Base-by-base conservation (phyloP, 2,888 invertebrate genomes). In the Blastobasis adustella region DNA sequence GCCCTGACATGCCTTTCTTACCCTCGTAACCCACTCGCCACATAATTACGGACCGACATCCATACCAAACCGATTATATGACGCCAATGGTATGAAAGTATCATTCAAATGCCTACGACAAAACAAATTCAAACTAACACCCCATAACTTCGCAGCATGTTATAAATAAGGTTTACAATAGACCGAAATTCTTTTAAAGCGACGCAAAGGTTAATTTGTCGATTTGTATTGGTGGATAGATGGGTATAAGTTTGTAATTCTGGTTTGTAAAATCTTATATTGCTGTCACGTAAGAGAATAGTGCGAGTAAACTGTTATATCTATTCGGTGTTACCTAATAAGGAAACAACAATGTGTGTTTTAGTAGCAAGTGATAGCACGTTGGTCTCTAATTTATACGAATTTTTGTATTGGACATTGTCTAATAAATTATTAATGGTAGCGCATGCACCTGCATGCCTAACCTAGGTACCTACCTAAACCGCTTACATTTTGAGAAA, bases 11-110 rank as follows among this genome's bases (percentile, higher is more conserved):
- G 67, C 74, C 73, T 69, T 62, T 60, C 58, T 56, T 76, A 79
- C 72, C 78, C 79, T 68, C 62, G 58, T 83, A 71, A 83, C 84
- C 82, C 65, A 82, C 76, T 73, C 57, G 56, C 60, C 65, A 71
- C 76, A 76, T 79, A 79, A 78, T 71, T 75, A 78, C 75, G 69
- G 68, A 74, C 73, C 66, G 71, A 65, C 65, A 67, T 61, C 69
- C 68, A 74, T 74, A 71, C 66, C 58, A 50, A 61, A 23, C 59
- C 61, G 58, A 67, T 72, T 66, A 66, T 64, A 62, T 58, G 61
- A 57, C 61, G 55, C 65, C 60, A 66, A 67, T 61, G 64, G 59
- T 52, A 57, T 55, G 56, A 63, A 73, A 69, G 65, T 60, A 55
- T 53, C 53, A 53, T 37, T 56, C 46, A 10, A 49, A 71, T 48